Evolutionary conservation across 2,797 vertebrate species (phyloP), one percentile per base, ranked within the genome.

Genomic region (Pygocentrus nattereri): DNA sequence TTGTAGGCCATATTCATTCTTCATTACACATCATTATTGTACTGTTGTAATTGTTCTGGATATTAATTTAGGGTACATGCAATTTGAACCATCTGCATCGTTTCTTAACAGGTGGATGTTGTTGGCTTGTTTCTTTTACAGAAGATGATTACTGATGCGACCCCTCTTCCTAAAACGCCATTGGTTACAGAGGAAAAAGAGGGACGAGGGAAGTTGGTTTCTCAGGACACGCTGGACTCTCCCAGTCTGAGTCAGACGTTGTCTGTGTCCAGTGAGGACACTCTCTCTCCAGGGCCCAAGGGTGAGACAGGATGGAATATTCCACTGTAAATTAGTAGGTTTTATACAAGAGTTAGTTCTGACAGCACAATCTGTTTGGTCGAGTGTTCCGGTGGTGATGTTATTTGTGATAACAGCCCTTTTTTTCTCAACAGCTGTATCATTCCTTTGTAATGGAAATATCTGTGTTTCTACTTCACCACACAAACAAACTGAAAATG

Each of bases 171-270:
- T 44, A 79, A 77, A 58, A 13, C 23, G 21, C 47, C 69, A 7
- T 0, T 59, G 23, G 61, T 58, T 44, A 16, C 71, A 6, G 80
- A 80, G 23, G 84, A 82, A 59, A 72, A 47, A 27, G 71, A 78
- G 84, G 58, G 80, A 47, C 85, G 15, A 75, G 89, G 61, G 56
- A 91, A 89, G 58, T 86, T 94, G 70, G 88, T 93, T 62, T 76
- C 90, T 62, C 93, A 94, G 78, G 94, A 94, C 86, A 94, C 92
- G 1, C 86, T 93, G 81, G 94, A 95, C 76, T 94, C 91, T 0
- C 65, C 89, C 27, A 92, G 88, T 85, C 90, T 93, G 69, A 95
- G 94, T 82, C 92, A 94, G 87, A 94, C 93, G 0, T 91, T 92
- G 0, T 94, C 94, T 2, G 77, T 95, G 80, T 94, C 92, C 81